phyloP scores from a whole-genome alignment of 2,113 vertebrate species.

The Corythornis madagascariensis region DNA sequence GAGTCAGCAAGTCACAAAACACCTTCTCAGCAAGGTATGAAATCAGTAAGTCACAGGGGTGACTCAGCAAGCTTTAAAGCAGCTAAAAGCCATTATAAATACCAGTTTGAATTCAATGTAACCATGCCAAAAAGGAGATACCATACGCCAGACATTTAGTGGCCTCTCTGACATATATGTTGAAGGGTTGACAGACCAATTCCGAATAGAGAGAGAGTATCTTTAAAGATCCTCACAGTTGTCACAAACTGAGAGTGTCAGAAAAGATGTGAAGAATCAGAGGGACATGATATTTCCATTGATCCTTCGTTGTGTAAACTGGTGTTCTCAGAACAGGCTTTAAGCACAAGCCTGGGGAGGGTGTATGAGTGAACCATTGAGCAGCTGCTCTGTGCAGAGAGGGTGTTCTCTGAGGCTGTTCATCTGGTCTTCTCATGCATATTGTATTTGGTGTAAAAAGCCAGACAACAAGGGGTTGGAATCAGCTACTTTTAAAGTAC shows the following conservation, averaged over 20 bases:
- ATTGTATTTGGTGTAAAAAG: background rate
- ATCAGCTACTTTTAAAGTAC: background rate
- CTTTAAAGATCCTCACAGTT: background rate
- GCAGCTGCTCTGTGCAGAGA: slow-evolving; percentile 17
- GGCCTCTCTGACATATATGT: background rate
- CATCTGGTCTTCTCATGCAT: slow-evolving; percentile 10
- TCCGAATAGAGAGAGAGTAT: background rate
- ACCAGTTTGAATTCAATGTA: background rate
- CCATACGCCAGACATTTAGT: background rate
- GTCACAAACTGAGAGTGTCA: background rate
- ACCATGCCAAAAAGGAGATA: background rate
- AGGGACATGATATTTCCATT: rapidly evolving
- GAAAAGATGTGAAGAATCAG: rapidly evolving
- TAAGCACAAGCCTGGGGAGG: background rate
- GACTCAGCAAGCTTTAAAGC: background rate
- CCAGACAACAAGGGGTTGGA: slow-evolving; percentile 18
- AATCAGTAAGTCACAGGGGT: background rate
- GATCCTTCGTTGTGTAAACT: background rate
- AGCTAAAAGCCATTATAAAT: background rate
- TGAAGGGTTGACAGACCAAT: background rate
- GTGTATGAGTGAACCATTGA: background rate
- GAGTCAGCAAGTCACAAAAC: background rate
- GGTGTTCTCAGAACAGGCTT: background rate
- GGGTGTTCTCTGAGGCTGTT: background rate
- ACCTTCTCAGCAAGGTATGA: background rate